Base-by-base conservation (phyloP, 2,797 vertebrate species). In the Xenops minutus region DNA sequence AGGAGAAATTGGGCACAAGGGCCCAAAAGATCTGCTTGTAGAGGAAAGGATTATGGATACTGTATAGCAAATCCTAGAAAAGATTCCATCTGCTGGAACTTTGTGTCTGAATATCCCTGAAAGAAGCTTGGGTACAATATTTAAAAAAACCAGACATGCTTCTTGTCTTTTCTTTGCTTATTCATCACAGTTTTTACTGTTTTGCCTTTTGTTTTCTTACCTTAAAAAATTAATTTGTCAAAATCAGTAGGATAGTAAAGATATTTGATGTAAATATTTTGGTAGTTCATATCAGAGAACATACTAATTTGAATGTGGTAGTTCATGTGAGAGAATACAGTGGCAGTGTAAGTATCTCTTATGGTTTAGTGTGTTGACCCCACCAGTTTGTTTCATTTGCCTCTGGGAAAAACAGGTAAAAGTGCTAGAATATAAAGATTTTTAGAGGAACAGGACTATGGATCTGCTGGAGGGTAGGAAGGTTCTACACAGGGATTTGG, bases 61-160 rank as follows among this genome's bases (percentile, higher is more conserved):
- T 26, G 4, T 37, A 32, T 34, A 49, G 39, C 49, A 85, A 88
- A 63, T 24, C 22, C 16, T 44, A 77, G 56, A 49, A 62, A 66
- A 67, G 1, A 27, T 52, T 76, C 37, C 56, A 36, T 24, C 43
- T 89, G 23, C 69, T 71, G 30, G n/a, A 29, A 71, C 16, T 58
- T 54, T 7, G 9, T 41, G 8, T 74, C 66, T 54, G 30, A 54
- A 44, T 64, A 74, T 62, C 29, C 10, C 69, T 66, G 43, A 84
- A 87, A 80, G 24, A 77, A 48, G 10, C 6, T 22, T 84, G 29
- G 6, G 6, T 66, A 39, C 9, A 14, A 48, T 1, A 14, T 19
- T 6, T 15, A 7, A 48, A 3, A 1, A 6, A 48, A 2, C n/a
- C 18, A 58, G 10, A 34, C 0, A 0, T 3, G 3, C 16, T 39